Conservation (phyloP, 2,888 invertebrate species). For the Lobophora halterata region DNA sequence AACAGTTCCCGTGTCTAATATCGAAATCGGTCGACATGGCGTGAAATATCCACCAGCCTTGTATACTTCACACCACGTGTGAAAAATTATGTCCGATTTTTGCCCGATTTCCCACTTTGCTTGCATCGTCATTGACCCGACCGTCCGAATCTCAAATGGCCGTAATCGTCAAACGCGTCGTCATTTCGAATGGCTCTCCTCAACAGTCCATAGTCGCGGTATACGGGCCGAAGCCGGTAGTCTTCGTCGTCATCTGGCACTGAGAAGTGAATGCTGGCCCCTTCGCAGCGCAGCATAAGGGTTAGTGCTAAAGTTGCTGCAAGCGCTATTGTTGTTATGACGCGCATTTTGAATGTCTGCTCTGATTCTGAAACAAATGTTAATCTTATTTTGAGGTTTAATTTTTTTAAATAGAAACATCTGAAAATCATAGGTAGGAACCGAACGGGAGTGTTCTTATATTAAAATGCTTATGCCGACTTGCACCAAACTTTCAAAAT, state of each 20-base stretch:
- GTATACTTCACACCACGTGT: conserved; percentile 47
- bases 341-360: conserved; percentile 49
- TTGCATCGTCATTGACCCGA: conserved; percentile 75
- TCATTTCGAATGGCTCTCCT: conserved; percentile 68
- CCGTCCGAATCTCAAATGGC: conserved; percentile 87
- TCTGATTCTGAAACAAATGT: too few species aligned
- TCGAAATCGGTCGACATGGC: conserved; percentile 11
- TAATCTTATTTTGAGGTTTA: too few species aligned
- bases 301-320: conserved; percentile 45
- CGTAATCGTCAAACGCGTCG: conserved; percentile 87
- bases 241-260: conserved; percentile 64
- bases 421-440: conserved; percentile 7
- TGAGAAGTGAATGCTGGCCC: conserved; percentile 46
- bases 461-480: too few species aligned
- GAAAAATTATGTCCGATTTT: too few species aligned
- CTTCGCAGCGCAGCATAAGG: conserved; percentile 50
- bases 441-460: too few species aligned
- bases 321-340: conserved; percentile 48
- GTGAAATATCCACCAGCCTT: conserved; percentile 63
- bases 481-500: too few species aligned
- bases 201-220: conserved; percentile 83
- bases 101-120: conserved; percentile 20
- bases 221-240: conserved; percentile 50
- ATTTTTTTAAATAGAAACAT: too few species aligned
- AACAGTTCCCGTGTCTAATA: too few species aligned